A percentile compares a stretch with the other conserved stretches of the same genome.
phyloP scores from a whole-genome alignment of 2,888 invertebrate genomes.

The Lumbricus terrestris region DNA sequence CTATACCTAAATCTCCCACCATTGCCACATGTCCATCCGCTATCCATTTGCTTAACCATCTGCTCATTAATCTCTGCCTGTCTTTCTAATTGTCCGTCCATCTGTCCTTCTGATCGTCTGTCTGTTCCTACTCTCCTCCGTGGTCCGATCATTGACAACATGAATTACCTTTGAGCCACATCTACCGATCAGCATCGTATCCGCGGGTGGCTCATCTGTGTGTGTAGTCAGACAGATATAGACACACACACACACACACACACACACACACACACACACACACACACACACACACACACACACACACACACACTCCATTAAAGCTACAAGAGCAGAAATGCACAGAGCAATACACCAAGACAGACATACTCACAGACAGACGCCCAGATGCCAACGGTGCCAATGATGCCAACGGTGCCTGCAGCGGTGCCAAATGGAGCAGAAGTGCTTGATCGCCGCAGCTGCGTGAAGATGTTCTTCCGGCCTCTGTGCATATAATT shows the following conservation, averaged over 20 bases:
- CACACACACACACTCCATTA: neutral
- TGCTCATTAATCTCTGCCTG: neutral
- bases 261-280: neutral
- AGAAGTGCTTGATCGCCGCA: constrained; percentile 9
- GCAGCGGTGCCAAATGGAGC: neutral
- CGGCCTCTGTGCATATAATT: constrained; percentile 15
- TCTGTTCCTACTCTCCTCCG: neutral
- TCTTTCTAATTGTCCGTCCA: neutral
- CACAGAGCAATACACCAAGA: neutral
- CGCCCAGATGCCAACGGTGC: no score
- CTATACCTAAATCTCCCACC: neutral
- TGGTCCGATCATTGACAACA: neutral
- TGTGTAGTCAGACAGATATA: neutral
- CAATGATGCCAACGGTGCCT: no score
- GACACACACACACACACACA: no score
- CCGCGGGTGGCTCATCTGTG: neutral
- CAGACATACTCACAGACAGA: neutral
- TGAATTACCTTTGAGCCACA: neutral
- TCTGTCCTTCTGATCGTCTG: neutral
- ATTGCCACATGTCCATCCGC: neutral
- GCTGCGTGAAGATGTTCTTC: neutral
- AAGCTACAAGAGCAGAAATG: neutral
- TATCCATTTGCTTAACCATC: neutral
- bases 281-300: neutral
- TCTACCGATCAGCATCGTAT: neutral